Evolutionary conservation across 2,797 vertebrate genomes (phyloP).

Genomic region (Myiotriccus ornatus): DNA sequence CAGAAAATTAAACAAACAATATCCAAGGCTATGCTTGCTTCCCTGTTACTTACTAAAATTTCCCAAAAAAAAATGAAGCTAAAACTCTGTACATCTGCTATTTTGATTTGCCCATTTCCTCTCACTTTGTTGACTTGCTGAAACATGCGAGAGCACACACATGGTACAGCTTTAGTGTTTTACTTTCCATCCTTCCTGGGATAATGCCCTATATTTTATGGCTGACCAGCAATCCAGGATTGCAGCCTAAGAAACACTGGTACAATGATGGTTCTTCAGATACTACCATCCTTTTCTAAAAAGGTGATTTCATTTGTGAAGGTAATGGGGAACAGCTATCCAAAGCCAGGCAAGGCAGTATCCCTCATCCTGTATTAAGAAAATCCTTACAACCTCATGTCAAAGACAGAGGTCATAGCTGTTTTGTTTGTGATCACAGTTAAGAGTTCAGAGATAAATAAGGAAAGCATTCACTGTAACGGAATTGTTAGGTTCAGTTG

Average conservation of each 20-base stretch:
- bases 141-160: neutral
- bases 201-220: neutral
- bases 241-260: neutral
- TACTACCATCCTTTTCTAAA: neutral
- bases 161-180: neutral
- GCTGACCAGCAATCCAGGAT: neutral
- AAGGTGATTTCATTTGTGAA: neutral
- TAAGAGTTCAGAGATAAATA: neutral
- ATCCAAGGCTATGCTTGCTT: neutral
- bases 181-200: neutral
- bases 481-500: neutral
- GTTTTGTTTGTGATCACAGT: neutral
- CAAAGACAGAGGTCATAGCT: neutral
- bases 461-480: neutral
- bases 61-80: neutral
- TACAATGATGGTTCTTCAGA: neutral
- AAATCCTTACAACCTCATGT: neutral
- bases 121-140: neutral
- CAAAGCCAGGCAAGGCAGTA: neutral
- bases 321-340: neutral
- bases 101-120: neutral
- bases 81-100: neutral
- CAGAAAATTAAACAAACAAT: neutral
- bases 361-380: neutral
- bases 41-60: neutral